phyloP scores from a whole-genome alignment of 2,797 vertebrate genomes.

The Phalanger gymnotis region DNA sequence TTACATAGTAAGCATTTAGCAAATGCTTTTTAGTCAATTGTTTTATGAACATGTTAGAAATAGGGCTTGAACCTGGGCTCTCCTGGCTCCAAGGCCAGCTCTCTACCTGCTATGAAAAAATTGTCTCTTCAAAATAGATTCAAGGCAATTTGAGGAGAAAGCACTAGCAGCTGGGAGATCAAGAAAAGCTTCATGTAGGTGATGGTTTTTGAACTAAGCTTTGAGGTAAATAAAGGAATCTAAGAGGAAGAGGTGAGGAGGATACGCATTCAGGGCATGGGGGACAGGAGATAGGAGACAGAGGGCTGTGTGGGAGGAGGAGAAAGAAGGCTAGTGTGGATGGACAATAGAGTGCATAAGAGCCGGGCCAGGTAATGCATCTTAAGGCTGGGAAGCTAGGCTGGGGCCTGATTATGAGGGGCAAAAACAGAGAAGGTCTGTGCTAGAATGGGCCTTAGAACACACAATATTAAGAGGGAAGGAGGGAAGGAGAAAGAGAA shows the following conservation, averaged over 20 bases:
- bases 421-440: background rate
- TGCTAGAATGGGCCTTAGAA: background rate
- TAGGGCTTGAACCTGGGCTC: background rate
- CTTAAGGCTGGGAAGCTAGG: background rate
- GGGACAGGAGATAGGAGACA: background rate
- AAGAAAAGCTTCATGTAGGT: background rate
- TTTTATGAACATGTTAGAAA: background rate
- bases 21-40: background rate
- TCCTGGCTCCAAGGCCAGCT: background rate
- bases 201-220: background rate
- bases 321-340: background rate
- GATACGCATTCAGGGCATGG: background rate
- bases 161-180: background rate
- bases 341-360: background rate
- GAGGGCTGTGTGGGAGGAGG: background rate
- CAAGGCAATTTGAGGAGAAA: background rate
- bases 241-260: background rate
- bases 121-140: background rate
- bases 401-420: background rate
- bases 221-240: background rate
- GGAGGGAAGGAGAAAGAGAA: background rate
- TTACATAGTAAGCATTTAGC: background rate
- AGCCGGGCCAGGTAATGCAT: background rate
- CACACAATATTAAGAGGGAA: background rate
- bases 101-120: background rate